A percentile compares a stretch with the other conserved stretches of the same genome.
Evolutionary conservation across 2,113 vertebrate genomes (phyloP).

Genomic region (Grantiella picta): DNA sequence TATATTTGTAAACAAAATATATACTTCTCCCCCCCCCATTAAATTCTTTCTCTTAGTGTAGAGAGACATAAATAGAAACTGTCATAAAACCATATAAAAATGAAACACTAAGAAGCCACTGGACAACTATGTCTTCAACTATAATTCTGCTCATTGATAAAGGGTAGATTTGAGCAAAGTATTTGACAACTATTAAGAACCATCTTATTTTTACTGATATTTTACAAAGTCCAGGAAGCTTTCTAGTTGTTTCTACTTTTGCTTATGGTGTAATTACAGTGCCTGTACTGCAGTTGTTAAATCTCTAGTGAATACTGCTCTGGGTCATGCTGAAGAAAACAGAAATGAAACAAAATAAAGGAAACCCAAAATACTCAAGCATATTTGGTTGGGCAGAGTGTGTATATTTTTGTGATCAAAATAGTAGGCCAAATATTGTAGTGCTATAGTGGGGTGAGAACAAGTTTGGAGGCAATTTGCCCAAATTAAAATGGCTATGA

Average conservation of each 20-base stretch:
- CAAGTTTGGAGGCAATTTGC: not conserved
- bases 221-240: not conserved
- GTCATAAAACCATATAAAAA: not conserved
- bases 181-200: not conserved
- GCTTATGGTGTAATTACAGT: not conserved
- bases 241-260: not conserved
- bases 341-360: not conserved
- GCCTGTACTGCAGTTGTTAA: not conserved
- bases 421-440: not conserved
- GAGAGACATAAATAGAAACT: not conserved
- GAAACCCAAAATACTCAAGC: not conserved
- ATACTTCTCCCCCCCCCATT: not conserved
- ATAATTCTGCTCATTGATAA: not conserved
- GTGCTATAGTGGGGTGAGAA: not conserved
- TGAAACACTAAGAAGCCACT: not conserved
- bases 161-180: not conserved
- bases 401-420: not conserved
- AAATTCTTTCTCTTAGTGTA: not conserved
- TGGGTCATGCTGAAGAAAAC: not conserved
- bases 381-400: not conserved
- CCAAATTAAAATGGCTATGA: not conserved
- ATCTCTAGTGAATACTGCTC: not conserved
- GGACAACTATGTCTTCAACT: not conserved
- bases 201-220: not conserved
- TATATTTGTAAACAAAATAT: not conserved